These are phyloP conservation scores for Sinosuthora webbiana DNA, from an alignment of 2,113 vertebrate species.

Conservation along the genomic window DNA sequence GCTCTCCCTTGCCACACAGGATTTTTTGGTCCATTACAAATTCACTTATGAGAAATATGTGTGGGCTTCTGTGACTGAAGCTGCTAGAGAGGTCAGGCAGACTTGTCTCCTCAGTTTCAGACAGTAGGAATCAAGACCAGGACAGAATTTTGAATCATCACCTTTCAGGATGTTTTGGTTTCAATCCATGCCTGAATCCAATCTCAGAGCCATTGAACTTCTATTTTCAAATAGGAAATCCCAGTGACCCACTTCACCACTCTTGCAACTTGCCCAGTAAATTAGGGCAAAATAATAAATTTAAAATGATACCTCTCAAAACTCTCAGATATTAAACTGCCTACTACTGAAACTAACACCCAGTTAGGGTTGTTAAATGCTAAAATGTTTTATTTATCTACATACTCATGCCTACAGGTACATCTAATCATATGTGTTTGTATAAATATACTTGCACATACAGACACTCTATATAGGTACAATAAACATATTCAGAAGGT, in stretches of 20 bases:
- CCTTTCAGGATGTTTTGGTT: neutral
- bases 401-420: neutral
- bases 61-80: neutral
- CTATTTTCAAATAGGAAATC: neutral
- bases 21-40: neutral
- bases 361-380: neutral
- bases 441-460: neutral
- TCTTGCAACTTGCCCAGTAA: neutral
- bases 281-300: neutral
- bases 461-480: neutral
- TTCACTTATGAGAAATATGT: neutral
- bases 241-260: neutral
- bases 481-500: neutral
- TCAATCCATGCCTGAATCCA: neutral
- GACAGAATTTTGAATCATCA: neutral
- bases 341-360: neutral
- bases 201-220: neutral
- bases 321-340: neutral
- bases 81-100: neutral
- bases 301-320: neutral
- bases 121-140: neutral
- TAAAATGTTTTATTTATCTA: neutral
- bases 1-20: neutral
- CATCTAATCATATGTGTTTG: neutral
- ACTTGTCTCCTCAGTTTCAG: neutral